Base-by-base conservation (phyloP, 2,113 vertebrate genomes). In the Ornithorhynchus anatinus region DNA sequence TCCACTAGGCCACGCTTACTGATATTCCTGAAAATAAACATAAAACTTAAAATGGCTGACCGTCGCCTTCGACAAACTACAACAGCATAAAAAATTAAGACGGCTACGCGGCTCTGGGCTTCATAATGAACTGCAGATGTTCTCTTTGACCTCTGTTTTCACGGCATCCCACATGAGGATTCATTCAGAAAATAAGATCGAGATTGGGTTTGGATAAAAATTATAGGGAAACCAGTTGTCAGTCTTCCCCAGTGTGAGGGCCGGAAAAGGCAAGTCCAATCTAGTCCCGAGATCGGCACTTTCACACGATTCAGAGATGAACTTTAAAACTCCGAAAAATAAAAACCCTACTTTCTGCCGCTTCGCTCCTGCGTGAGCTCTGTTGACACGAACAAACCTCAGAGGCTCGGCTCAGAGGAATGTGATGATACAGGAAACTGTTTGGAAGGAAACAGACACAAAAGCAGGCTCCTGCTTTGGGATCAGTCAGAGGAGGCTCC, bases 401-500 rank as follows among this genome's bases (percentile, higher is more conserved):
- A 72, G 76, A 75, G 20, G 29, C 7, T 48, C 75, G 75, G 40
- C 51, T 60, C 47, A 74, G 61, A 38, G 60, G 75, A 76, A 75
- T 57, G 25, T 66, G 71, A 58, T 59, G 72, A 86, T 1, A 2
- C 40, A 75, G 44, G 33, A 77, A 80, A 75, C 39, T 54, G 32
- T 75, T 33, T 65, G 44, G 52, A 75, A 69, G 71, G 52, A 81
- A 79, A 79, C 31, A 79, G 74, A 67, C 5, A 79, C 75, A 65
- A 56, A 57, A 23, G 27, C n/a, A 53, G 59, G 58, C 39, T 67
- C 36, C 48, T 50, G 72, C 36, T 42, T 22, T 40, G 66, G 39
- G 59, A 56, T 44, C 23, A 62, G 56, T 22, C 20, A 53, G 32
- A n/a, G 42, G 14, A 23, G 27, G 13, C 12, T 23, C 5, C 22